Conservation (phyloP, 2,888 invertebrate genomes). For the Sminthurides aquaticus region DNA sequence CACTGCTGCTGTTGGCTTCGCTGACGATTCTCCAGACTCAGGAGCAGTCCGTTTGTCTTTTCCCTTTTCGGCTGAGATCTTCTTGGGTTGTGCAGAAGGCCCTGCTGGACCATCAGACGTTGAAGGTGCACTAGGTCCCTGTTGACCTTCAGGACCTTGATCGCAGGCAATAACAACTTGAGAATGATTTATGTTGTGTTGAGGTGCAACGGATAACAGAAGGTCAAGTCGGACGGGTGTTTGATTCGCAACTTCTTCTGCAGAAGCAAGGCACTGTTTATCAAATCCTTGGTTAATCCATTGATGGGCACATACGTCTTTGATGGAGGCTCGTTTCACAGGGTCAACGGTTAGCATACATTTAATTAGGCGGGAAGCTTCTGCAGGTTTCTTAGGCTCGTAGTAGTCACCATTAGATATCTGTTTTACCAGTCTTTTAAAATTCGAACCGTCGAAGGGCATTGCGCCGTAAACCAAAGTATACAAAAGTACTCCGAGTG, state of each 20-base stretch:
- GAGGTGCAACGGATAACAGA: constrained; percentile 72
- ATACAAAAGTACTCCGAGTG: constrained; percentile 90
- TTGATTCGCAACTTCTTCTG: constrained; percentile 80
- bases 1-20: constrained; percentile 3
- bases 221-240: constrained; percentile 83
- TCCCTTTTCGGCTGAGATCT: constrained; percentile 5
- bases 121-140: not conserved
- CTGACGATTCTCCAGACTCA: not conserved
- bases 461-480: constrained; percentile 98
- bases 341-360: constrained; percentile 92
- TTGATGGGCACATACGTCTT: constrained; percentile 90
- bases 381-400: constrained; percentile 87
- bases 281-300: constrained; percentile 89
- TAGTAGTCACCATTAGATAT: constrained; percentile 96
- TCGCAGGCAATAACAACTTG: constrained; percentile 54
- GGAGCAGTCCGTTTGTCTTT: not conserved
- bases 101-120: not conserved
- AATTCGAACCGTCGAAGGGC: constrained; percentile 92
- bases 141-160: not conserved
- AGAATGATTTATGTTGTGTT: constrained; percentile 42
- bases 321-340: constrained; percentile 78
- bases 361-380: constrained; percentile 85
- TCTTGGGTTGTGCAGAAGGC: not conserved
- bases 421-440: constrained; percentile 90
- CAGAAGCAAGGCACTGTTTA: constrained; percentile 72